Percentiles rank a stretch among this genome's conserved stretches.
Conservation (phyloP, 2,888 invertebrate genomes). For the Harpalus rufipes region DNA sequence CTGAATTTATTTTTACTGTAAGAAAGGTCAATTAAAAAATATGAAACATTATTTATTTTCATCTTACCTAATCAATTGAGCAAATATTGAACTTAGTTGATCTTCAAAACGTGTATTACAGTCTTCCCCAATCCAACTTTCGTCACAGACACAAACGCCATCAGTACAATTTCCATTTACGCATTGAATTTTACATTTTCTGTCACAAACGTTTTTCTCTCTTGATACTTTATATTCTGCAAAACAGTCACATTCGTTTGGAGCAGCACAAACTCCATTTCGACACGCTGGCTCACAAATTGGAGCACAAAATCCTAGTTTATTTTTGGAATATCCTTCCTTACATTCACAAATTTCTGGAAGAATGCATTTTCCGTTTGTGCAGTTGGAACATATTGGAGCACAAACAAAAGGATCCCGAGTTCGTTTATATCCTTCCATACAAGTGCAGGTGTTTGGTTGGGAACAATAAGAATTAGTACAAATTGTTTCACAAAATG, state of each 20-base stretch:
- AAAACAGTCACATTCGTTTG: slow-evolving; percentile 71
- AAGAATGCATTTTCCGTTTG: slow-evolving; percentile 74
- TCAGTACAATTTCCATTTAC: slow-evolving; percentile 28
- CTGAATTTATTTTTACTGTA: background rate
- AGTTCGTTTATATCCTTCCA: slow-evolving; percentile 66
- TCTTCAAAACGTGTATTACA: slow-evolving; percentile 4
- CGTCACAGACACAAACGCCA: slow-evolving; percentile 14
- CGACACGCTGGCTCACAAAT: slow-evolving; percentile 69
- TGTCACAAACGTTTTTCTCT: slow-evolving; percentile 25
- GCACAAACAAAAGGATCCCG: slow-evolving; percentile 10
- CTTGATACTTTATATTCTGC: slow-evolving; percentile 76
- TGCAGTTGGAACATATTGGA: slow-evolving; percentile 71
- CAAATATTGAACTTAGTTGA: background rate
- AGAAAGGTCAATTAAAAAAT: background rate
- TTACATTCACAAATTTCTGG: slow-evolving; percentile 70
- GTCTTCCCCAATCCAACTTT: slow-evolving; percentile 23
- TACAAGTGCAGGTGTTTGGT: slow-evolving; percentile 70
- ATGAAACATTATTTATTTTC: background rate
- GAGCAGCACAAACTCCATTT: slow-evolving; percentile 68
- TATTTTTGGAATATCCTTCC: slow-evolving; percentile 69
- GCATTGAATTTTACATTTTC: slow-evolving; percentile 8
- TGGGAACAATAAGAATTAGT: slow-evolving; percentile 36
- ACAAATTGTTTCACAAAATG: slow-evolving; percentile 80
- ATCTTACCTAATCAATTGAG: slow-evolving; percentile 7
- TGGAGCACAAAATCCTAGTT: slow-evolving; percentile 70